Conservation (phyloP, 2,113 vertebrate genomes). For the Lanius collurio region DNA sequence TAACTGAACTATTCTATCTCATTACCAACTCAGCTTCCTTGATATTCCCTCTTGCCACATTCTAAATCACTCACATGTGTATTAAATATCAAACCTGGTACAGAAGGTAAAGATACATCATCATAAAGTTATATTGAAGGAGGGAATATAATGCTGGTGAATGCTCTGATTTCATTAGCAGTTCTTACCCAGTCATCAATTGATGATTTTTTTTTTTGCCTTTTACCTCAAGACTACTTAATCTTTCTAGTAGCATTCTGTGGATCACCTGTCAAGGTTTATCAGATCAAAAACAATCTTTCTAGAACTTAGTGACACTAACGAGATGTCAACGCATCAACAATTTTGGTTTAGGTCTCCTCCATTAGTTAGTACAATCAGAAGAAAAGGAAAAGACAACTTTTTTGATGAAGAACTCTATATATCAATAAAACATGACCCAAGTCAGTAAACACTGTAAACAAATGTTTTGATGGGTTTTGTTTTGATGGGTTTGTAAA, state of each 20-base stretch:
- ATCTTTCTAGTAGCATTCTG: neutral
- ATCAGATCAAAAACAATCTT: neutral
- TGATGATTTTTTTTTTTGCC: neutral
- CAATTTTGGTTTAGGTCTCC: neutral
- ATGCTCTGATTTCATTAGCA: neutral
- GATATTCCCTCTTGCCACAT: neutral
- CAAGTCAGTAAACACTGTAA: neutral
- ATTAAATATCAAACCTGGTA: neutral
- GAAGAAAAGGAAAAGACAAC: neutral
- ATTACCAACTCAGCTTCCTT: neutral
- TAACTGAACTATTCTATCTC: neutral
- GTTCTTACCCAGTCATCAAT: neutral
- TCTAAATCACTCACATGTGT: neutral
- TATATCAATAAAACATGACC: neutral
- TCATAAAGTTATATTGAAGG: neutral
- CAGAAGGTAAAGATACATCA: neutral
- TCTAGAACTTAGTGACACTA: neutral
- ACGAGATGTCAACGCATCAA: neutral
- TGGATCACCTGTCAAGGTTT: neutral
- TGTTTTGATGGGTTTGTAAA: neutral
- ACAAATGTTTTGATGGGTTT: neutral
- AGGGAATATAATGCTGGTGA: neutral
- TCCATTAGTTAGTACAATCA: neutral
- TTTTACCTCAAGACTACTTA: neutral
- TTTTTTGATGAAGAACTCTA: neutral